These are phyloP conservation scores for Anguilla megastoma DNA, from an alignment of 2,797 vertebrate genomes.

Conservation along the genomic window DNA sequence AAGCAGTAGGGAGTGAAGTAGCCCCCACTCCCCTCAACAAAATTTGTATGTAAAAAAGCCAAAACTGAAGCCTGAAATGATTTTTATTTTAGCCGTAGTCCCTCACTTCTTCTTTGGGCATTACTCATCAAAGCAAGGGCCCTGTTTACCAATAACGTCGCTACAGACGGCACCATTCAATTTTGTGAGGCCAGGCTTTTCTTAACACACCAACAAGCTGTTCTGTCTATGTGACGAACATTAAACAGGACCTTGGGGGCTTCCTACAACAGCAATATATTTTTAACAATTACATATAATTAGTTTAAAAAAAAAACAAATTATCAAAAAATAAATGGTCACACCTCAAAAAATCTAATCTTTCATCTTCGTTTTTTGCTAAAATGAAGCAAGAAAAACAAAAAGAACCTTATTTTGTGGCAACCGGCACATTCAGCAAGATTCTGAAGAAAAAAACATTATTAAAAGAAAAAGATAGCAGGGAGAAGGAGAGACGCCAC, in stretches of 20 bases:
- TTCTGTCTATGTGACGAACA: neutral
- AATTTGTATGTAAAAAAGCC: neutral
- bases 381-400: neutral
- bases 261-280: neutral
- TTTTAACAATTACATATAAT: neutral
- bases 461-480: neutral
- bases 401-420: neutral
- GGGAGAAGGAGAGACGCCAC: neutral
- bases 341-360: neutral
- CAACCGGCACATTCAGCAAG: neutral
- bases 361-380: neutral
- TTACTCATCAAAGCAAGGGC: slow-evolving; percentile 5
- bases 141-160: neutral
- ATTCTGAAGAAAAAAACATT: neutral
- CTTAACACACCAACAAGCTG: neutral
- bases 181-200: neutral
- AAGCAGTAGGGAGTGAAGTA: neutral
- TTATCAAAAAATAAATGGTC: too few species aligned
- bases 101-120: neutral
- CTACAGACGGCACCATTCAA: neutral
- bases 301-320: neutral
- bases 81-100: neutral
- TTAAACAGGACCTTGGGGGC: neutral
- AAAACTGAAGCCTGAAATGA: neutral
- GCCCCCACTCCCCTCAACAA: neutral